phyloP scores from a whole-genome alignment of 2,113 vertebrate genomes.

The Pseudopipra pipra region DNA sequence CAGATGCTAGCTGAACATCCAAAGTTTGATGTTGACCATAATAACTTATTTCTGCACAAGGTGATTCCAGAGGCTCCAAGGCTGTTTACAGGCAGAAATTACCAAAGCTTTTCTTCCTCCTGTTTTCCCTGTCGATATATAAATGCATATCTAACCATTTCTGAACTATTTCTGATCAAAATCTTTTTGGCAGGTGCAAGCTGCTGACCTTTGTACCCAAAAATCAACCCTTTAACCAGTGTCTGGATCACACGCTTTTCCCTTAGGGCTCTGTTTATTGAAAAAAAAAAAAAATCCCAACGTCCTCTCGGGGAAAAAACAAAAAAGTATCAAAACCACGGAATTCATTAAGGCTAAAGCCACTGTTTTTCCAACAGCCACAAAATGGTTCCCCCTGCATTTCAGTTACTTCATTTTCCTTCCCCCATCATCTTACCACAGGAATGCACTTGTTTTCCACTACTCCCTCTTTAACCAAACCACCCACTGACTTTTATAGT shows the following conservation, averaged over 20 bases:
- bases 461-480: not conserved
- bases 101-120: not conserved
- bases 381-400: not conserved
- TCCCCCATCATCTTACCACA: not conserved
- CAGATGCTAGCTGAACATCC: not conserved
- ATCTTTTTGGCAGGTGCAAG: not conserved
- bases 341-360: not conserved
- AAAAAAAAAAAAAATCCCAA: not conserved
- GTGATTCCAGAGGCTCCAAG: not conserved
- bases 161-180: not conserved
- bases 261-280: not conserved
- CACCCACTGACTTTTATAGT: not conserved
- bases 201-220: not conserved
- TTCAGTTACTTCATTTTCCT: not conserved
- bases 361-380: not conserved
- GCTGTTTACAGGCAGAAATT: not conserved
- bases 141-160: not conserved
- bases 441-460: slow-evolving; percentile 19
- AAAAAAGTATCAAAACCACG: not conserved
- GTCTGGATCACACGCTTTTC: not conserved
- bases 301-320: not conserved
- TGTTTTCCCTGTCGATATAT: not conserved
- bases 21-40: not conserved
- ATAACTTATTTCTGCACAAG: not conserved
- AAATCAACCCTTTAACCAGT: not conserved